Base-by-base conservation (phyloP, 2,113 vertebrate genomes). In the Pollimyrus isidori region DNA sequence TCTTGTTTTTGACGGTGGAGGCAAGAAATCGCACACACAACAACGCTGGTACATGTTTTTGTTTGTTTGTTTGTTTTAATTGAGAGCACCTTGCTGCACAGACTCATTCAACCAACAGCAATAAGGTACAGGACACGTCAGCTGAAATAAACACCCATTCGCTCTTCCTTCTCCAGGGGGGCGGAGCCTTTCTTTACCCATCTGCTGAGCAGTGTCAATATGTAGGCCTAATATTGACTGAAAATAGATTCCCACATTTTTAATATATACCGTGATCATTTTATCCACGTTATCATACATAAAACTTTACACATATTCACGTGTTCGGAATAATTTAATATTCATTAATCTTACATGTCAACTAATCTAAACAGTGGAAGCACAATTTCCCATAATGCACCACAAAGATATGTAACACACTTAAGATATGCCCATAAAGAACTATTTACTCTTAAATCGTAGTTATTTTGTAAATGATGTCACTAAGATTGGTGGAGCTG, bases 61-160 rank as follows among this genome's bases (percentile, higher is more conserved):
- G 1, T 62, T 26, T 62, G 0, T 65, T 90, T 96, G 94, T 93
- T 96, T 97, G 95, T 95, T 93, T 94, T 93, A 93, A 90, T 93
- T 89, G 85, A 92, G 89, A 93, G 91, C 92, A 92, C 91, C 92
- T 90, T 92, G 90, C 86, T 73, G 86, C 87, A 91, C 88, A 89
- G 90, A 92, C 39, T 89, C 90, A 73, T 89, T 53, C 76, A 35
- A 88, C 83, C 89, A 88, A 90, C 91, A 92, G 92, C 90, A 90
- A 88, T 89, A 46, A 88, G 91, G 91, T 89, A 91, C 92, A 94
- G 90, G 58, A 89, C 73, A 80, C 85, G n/a, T 87, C 58, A 90
- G 76, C 89, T n/a, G 26, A 85, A 58, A 42, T 85, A 62, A 62
- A 87, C 65, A 90, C 91, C 90, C 90, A 88, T 90, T 89, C 45